phyloP scores from a whole-genome alignment of 2,888 invertebrate species.

The Trissolcus japonicus region DNA sequence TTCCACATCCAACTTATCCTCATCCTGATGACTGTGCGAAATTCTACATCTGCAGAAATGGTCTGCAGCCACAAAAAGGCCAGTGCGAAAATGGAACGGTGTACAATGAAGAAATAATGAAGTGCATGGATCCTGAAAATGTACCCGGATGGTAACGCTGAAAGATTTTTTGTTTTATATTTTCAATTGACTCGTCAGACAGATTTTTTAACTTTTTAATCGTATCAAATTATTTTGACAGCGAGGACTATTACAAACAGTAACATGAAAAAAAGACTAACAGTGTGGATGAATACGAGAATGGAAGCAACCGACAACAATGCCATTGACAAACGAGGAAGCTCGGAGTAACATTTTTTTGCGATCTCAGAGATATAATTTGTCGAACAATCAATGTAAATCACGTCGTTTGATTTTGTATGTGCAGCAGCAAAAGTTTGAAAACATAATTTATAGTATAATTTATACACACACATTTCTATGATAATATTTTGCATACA shows the following conservation, averaged over 20 bases:
- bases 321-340: conserved; percentile 38
- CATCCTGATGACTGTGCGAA: conserved; percentile 89
- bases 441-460: conserved; percentile 11
- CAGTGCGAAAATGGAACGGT: conserved; percentile 85
- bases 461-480: conserved; percentile 7
- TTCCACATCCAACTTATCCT: conserved; percentile 87
- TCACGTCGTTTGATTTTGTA: conserved; percentile 23
- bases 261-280: neutral
- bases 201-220: conserved; percentile 9
- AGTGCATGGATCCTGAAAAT: conserved; percentile 86
- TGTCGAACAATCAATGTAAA: conserved; percentile 29
- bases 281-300: conserved; percentile 10
- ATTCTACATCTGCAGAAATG: conserved; percentile 89
- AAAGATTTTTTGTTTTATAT: neutral
- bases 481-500: too few relatives aligned
- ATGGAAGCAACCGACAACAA: conserved; percentile 28
- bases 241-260: conserved; percentile 84
- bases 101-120: conserved; percentile 86
- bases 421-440: conserved; percentile 1
- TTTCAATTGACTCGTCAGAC: conserved; percentile 12
- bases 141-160: conserved; percentile 79
- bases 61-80: conserved; percentile 85
- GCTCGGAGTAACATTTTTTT: conserved; percentile 11
- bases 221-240: conserved; percentile 66
- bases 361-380: conserved; percentile 32